Percentiles rank a stretch among this genome's conserved stretches.
Evolutionary conservation across 2,113 vertebrate genomes (phyloP).

Genomic region (Percopsis transmontana): DNA sequence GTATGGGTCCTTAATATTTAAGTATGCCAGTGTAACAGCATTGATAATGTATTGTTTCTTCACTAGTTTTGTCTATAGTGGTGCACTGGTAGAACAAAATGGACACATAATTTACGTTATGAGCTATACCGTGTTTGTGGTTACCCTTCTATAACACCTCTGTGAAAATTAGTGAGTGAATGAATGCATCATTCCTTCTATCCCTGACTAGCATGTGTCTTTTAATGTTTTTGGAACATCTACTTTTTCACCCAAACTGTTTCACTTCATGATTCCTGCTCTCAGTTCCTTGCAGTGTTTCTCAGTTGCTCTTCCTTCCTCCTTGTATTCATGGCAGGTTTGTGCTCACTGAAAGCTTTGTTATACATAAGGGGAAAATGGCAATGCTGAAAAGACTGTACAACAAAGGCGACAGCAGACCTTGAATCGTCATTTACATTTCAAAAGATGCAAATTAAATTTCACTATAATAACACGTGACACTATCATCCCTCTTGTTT

Average conservation of each 20-base stretch:
- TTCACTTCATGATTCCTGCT: constrained; percentile 32
- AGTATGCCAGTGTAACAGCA: too few relatives aligned
- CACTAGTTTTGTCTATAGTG: too few relatives aligned
- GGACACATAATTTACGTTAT: too few relatives aligned
- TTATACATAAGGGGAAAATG: constrained; percentile 4
- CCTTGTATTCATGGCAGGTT: constrained; percentile 13
- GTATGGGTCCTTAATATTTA: too few relatives aligned
- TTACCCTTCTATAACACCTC: too few relatives aligned
- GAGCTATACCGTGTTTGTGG: too few relatives aligned
- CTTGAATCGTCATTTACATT: constrained; percentile 41
- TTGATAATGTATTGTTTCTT: too few relatives aligned
- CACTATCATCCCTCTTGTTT: constrained; percentile 10
- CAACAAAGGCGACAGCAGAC: constrained; percentile 28
- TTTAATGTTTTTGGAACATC: background rate
- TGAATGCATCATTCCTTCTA: background rate
- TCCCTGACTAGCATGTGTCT: too few relatives aligned
- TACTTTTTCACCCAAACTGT: constrained; percentile 5
- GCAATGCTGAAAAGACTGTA: constrained; percentile 15
- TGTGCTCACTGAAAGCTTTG: constrained; percentile 15
- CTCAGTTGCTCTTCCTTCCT: constrained; percentile 47
- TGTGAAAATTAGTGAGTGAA: too few relatives aligned
- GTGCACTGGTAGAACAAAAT: too few relatives aligned
- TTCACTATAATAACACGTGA: constrained; percentile 18
- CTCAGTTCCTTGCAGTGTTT: constrained; percentile 8
- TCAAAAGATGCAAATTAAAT: constrained; percentile 39